Evolutionary conservation across 2,888 invertebrate genomes (phyloP), one percentile per base, ranked within the genome.

Genomic region (Xestoiulus laeticollis): DNA sequence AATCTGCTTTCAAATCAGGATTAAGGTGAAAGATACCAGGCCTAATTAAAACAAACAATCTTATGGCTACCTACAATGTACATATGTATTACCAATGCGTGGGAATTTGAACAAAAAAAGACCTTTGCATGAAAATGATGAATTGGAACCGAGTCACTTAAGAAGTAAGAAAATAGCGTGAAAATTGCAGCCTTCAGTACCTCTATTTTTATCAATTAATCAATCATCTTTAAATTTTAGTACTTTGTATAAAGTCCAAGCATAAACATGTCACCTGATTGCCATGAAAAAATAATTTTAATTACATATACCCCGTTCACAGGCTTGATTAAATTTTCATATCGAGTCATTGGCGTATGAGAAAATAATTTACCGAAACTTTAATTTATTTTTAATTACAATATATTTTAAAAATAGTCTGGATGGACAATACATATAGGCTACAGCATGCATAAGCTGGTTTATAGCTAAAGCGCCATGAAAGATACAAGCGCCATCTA

Each of bases 121-220:
- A 26, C 68, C n/a, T 38, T 8, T 38, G 48, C 48, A 48, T 48
- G 48, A 68, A 26, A 68, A 68, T 68, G 68, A 68, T 68, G 68
- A 26, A 68, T 68, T 68, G 68, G 10, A 68, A 26, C 26, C 10
- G 22, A 68, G 68, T 68, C 68, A 68, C 8, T 68, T 26, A n/a
- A 68, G 68, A 22, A 26, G 68, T 68, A 68, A 68, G 68, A 68
- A 68, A 68, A 68, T 68, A 68, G 68, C 12, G 68, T 1, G 68
- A 68, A 68, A 68, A 68, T 68, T 68, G 68, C 68, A 68, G 26
- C 68, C 68, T 68, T 68, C 68, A 68, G 10, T 68, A 26, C 68
- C 22, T 26, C 26, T 22, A n/a, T 68, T 68, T 68, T 68, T 68
- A 26, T 26, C 68, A 68, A 68, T 68, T 68, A 68, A 68, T 68